A percentile compares a stretch with the other conserved stretches of the same genome.
These are phyloP conservation scores for Dicentrarchus labrax DNA, from an alignment of 2,113 vertebrate species.

Conservation along the genomic window DNA sequence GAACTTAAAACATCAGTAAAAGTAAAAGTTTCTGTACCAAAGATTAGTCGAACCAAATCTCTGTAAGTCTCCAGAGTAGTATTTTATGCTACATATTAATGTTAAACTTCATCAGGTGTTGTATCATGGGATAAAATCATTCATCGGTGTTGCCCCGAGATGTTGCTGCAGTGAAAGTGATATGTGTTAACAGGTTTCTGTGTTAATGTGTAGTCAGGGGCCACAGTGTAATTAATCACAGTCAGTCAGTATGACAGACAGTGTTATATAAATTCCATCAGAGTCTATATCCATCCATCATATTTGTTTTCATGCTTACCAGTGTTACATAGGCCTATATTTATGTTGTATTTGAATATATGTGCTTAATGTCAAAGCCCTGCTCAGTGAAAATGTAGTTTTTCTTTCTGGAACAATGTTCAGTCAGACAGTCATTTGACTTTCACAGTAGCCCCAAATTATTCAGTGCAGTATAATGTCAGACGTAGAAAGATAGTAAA, in stretches of 20 bases:
- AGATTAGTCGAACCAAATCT: background rate
- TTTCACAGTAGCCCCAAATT: background rate
- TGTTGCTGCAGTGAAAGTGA: slow-evolving; percentile 32
- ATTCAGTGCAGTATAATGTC: background rate
- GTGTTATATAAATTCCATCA: background rate
- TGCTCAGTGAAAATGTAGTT: background rate
- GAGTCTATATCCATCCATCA: background rate
- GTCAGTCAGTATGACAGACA: slow-evolving; percentile 7
- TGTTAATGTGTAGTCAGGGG: slow-evolving; percentile 8
- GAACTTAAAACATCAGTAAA: background rate
- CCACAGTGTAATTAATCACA: slow-evolving; percentile 29
- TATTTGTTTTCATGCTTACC: background rate
- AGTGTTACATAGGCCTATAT: background rate
- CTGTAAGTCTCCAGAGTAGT: background rate
- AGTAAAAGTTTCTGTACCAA: background rate
- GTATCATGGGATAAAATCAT: slow-evolving; percentile 11
- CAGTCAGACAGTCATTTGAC: too few species aligned
- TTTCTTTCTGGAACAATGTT: background rate
- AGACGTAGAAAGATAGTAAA: background rate
- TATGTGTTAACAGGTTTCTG: slow-evolving; percentile 38
- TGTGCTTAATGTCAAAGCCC: background rate
- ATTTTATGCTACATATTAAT: slow-evolving; percentile 9
- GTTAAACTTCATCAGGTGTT: background rate
- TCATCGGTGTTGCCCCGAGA: slow-evolving; percentile 7
- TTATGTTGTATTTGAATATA: background rate